A percentile compares a stretch with the other conserved stretches of the same genome.
phyloP scores from a whole-genome alignment of 2,888 invertebrate species.

The Hirtodrosophila duncani region DNA sequence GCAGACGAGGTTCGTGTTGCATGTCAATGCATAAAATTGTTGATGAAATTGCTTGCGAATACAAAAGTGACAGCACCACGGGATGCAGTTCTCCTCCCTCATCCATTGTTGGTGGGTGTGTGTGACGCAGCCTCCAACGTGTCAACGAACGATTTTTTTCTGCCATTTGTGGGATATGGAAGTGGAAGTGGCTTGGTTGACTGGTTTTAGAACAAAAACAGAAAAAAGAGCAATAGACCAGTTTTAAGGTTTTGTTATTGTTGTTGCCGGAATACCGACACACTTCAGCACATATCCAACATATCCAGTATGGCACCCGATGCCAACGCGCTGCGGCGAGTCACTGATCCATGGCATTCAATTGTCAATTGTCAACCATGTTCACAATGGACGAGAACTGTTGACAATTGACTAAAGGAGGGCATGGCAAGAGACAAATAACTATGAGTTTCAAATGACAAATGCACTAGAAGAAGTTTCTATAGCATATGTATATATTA shows the following conservation, averaged over 20 bases:
- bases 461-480: slow-evolving; percentile 12
- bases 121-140: slow-evolving; percentile 43
- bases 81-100: slow-evolving; percentile 1
- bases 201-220: slow-evolving; percentile 19
- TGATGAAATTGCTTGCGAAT: slow-evolving; percentile 44
- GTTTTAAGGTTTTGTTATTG: slow-evolving; percentile 34
- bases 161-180: slow-evolving; percentile 41
- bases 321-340: slow-evolving; percentile 30
- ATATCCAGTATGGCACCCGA: slow-evolving; percentile 23
- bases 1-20: slow-evolving; percentile 1
- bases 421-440: slow-evolving; percentile 28
- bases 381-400: slow-evolving; percentile 49
- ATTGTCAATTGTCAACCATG: slow-evolving; percentile 44
- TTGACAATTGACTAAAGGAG: slow-evolving; percentile 46
- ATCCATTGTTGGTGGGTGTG: too few relatives aligned
- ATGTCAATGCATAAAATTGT: slow-evolving; percentile 53
- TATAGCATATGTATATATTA: background rate
- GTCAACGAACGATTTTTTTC: slow-evolving; percentile 71
- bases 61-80: slow-evolving; percentile 30
- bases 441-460: slow-evolving; percentile 36
- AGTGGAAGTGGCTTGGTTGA: slow-evolving; percentile 11
- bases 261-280: slow-evolving; percentile 22
- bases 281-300: slow-evolving; percentile 30
- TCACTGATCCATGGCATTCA: slow-evolving; percentile 72
- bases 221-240: slow-evolving; percentile 34